Evolutionary conservation across 2,888 invertebrate species (phyloP).

Genomic region (Cephus rjabovi): DNA sequence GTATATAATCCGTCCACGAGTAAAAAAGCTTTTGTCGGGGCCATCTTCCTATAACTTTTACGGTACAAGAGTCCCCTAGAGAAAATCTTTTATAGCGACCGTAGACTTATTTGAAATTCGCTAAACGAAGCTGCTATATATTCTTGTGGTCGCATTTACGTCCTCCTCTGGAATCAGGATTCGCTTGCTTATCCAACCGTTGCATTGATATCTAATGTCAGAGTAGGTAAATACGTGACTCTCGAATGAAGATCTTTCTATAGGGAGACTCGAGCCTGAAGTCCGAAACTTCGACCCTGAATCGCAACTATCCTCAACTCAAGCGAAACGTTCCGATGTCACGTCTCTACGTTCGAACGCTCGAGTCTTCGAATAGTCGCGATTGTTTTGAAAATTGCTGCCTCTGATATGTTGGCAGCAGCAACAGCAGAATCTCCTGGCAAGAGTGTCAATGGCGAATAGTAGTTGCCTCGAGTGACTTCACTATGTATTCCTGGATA

Average conservation of each 20-base stretch:
- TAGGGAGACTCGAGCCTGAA: background rate
- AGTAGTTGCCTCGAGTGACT: conserved; percentile 8
- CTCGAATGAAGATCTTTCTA: background rate
- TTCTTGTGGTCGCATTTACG: no score
- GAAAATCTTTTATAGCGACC: background rate
- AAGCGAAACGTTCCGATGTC: background rate
- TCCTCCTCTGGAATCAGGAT: no score
- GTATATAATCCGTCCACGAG: background rate
- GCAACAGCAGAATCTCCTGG: background rate
- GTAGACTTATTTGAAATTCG: no score
- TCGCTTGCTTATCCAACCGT: background rate
- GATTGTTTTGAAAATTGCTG: background rate
- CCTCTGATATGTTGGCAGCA: background rate
- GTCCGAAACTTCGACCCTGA: background rate
- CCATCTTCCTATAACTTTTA: background rate
- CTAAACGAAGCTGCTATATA: no score
- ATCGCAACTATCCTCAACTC: background rate
- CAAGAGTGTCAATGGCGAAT: background rate
- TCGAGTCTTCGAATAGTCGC: no score
- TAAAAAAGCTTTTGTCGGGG: background rate
- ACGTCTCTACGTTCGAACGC: background rate
- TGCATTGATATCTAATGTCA: background rate
- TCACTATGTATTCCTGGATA: conserved; percentile 16
- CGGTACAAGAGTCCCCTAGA: background rate
- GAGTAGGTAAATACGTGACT: background rate